Evolutionary conservation across 1,140 invertebrate species (phyloP).

Genomic region (Drosophila tristis): DNA sequence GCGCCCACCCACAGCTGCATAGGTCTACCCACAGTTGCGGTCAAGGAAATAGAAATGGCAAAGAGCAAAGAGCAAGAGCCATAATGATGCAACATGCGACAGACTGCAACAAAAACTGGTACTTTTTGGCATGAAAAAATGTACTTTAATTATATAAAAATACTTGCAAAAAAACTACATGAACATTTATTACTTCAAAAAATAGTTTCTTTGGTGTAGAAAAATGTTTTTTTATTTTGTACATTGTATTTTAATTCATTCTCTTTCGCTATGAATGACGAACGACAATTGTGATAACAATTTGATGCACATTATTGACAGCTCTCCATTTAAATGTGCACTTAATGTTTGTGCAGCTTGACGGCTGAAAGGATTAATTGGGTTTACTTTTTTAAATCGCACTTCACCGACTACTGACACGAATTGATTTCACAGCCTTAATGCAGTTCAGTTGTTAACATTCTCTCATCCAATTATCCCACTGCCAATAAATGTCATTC

Average conservation of each 20-base stretch:
- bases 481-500: conserved; percentile 23
- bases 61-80: conserved; percentile 42
- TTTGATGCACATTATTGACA: conserved; percentile 23
- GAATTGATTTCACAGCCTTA: conserved; percentile 35
- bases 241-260: too few relatives aligned
- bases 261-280: too few relatives aligned
- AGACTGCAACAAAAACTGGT: not conserved
- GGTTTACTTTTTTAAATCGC: conserved; percentile 11
- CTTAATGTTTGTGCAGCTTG: conserved; percentile 24
- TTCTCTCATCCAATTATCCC: conserved; percentile 29
- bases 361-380: conserved; percentile 36
- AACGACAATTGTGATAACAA: not conserved
- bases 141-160: too few relatives aligned
- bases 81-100: conserved; percentile 45
- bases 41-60: conserved; percentile 44
- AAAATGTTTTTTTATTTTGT: too few relatives aligned
- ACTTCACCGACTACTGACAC: conserved; percentile 36
- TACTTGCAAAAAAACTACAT: too few relatives aligned
- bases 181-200: too few relatives aligned
- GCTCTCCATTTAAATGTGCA: conserved; percentile 17
- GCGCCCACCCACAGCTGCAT: conserved; percentile 1
- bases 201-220: too few relatives aligned
- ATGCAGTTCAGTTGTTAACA: conserved; percentile 36
- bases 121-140: too few relatives aligned
- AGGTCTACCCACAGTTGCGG: conserved; percentile 21